These are phyloP conservation scores for Selenia dentaria DNA, from an alignment of 2,888 invertebrate species.

Conservation along the genomic window DNA sequence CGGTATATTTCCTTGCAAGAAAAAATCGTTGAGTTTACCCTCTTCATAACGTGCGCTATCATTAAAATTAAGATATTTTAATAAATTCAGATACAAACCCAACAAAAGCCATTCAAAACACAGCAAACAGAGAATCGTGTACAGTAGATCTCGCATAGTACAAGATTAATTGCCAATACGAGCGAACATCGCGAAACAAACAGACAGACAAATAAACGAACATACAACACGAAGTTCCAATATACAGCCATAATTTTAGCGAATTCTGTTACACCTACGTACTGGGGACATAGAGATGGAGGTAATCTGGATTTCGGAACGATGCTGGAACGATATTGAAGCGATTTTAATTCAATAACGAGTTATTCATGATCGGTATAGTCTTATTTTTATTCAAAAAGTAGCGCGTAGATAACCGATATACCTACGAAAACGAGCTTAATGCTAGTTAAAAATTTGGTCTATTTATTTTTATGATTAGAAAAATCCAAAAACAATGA, in stretches of 20 bases:
- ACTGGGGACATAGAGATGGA: constrained; percentile 34
- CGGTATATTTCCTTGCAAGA: no score
- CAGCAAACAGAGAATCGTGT: constrained; percentile 30
- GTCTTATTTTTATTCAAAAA: no score
- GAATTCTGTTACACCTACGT: constrained; percentile 77
- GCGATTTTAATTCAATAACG: not conserved
- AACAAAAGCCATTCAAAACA: constrained; percentile 12
- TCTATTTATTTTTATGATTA: no score
- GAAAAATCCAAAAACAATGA: no score
- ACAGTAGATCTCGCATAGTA: constrained; percentile 42
- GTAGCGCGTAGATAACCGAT: no score
- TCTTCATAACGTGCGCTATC: no score
- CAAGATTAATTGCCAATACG: constrained; percentile 77
- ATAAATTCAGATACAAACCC: not conserved
- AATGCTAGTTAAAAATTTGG: no score
- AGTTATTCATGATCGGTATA: no score
- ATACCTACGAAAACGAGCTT: no score
- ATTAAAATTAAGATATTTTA: not conserved
- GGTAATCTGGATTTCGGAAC: constrained; percentile 49
- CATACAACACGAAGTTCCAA: constrained; percentile 71
- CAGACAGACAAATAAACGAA: constrained; percentile 65
- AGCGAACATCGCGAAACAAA: constrained; percentile 48
- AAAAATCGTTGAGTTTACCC: no score
- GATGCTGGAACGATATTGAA: not conserved
- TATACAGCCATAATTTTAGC: constrained; percentile 74